Evolutionary conservation across 2,888 invertebrate species (phyloP).

Genomic region (Plebejus anna): DNA sequence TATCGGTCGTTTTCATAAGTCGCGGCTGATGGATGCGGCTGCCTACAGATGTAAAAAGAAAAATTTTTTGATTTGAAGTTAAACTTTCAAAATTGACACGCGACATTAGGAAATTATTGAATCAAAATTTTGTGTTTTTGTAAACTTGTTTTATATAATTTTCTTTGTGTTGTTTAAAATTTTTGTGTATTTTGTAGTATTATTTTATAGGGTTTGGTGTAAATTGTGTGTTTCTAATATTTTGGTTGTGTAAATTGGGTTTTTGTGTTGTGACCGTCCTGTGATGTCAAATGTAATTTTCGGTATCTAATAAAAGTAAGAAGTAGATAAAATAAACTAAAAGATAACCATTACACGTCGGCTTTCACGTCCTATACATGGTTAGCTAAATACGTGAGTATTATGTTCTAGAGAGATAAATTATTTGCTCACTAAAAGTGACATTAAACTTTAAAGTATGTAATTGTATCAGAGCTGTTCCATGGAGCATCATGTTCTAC

Average conservation of each 20-base stretch:
- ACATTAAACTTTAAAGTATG: too few relatives aligned
- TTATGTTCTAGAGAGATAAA: too few relatives aligned
- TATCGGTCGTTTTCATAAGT: too few relatives aligned
- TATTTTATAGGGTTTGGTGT: not conserved
- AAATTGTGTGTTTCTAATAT: not conserved
- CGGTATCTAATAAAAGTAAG: not conserved
- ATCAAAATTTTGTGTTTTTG: not conserved
- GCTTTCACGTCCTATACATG: not conserved
- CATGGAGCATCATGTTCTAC: too few relatives aligned
- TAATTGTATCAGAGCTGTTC: too few relatives aligned
- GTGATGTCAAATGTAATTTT: not conserved
- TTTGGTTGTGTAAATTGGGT: not conserved
- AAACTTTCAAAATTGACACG: not conserved
- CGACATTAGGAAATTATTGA: not conserved
- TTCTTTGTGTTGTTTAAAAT: not conserved
- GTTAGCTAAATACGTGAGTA: not conserved
- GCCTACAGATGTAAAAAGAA: not conserved
- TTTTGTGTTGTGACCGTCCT: conserved; percentile 3
- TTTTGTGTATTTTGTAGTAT: not conserved
- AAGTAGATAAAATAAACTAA: not conserved
- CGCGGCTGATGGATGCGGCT: too few relatives aligned
- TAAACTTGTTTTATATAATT: not conserved
- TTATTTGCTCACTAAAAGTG: too few relatives aligned
- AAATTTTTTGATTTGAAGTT: not conserved
- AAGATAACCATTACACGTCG: not conserved